A percentile compares a stretch with the other conserved stretches of the same genome.
These are phyloP conservation scores for Sesia apiformis DNA, from an alignment of 2,888 invertebrate genomes.

Conservation along the genomic window DNA sequence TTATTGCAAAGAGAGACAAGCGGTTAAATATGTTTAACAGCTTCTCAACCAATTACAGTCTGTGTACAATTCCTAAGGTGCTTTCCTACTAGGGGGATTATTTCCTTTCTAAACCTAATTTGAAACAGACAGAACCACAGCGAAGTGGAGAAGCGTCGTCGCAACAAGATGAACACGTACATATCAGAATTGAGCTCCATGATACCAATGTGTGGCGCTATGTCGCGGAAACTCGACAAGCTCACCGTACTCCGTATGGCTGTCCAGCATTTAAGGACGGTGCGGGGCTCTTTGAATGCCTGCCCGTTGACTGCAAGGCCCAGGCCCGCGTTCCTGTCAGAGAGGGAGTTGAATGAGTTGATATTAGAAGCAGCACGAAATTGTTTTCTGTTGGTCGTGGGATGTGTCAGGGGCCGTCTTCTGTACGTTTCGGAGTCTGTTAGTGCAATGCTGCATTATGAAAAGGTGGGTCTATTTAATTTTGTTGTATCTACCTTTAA, in stretches of 20 bases:
- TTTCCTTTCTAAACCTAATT: background rate
- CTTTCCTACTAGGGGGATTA: background rate
- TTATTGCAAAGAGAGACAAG: background rate
- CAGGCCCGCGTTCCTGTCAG: constrained; percentile 88
- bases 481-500: too few relatives aligned
- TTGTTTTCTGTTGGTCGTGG: constrained; percentile 93
- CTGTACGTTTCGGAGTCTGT: constrained; percentile 94
- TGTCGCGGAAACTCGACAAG: constrained; percentile 95
- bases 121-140: constrained; percentile 93
- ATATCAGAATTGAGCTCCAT: constrained; percentile 91
- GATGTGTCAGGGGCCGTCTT: constrained; percentile 93
- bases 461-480: constrained; percentile 76
- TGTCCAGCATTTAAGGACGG: constrained; percentile 91
- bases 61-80: background rate
- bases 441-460: constrained; percentile 84
- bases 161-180: constrained; percentile 98
- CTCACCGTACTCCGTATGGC: constrained; percentile 93
- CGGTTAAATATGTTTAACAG: background rate
- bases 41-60: background rate
- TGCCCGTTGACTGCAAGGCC: constrained; percentile 83
- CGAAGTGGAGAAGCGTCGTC: constrained; percentile 94
- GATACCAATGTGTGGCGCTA: constrained; percentile 95
- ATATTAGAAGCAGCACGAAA: constrained; percentile 89
- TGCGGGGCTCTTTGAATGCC: constrained; percentile 51
- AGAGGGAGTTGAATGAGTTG: constrained; percentile 89